Base-by-base conservation (phyloP, 2,113 vertebrate species). In the Acanthochromis polyacanthus region DNA sequence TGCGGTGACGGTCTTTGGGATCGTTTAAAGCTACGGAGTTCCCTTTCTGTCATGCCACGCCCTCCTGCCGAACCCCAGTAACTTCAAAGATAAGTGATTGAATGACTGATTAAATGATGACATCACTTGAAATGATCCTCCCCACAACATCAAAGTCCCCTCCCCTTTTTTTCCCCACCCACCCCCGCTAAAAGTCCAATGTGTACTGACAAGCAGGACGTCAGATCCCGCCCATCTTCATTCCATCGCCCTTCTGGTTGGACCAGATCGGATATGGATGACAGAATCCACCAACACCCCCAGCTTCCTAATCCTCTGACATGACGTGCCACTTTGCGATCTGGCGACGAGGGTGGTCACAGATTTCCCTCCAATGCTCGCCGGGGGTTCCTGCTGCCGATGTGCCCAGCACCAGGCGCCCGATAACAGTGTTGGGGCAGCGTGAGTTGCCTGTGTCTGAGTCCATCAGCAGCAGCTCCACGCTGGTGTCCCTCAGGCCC, bases 321-420 rank as follows among this genome's bases (percentile, higher is more conserved):
- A 99, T 87, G 85, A 90, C 93, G 15, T 99, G 98, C 98, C 98
- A 99, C 89, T 99, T 99, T 78, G 98, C 98, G 58, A 99, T 99
- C 87, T 99, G 98, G 88, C 98, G 96, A 83, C 98, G 96, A 12
- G 98, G 98, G 64, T 97, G 98, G 89, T 99, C 97, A 50, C 97
- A 98, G 78, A 99, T 99, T 92, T 99, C 98, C 55, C 97, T 97
- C 98, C 98, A 99, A 90, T 99, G 98, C 82, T 99, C 97, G 4
- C 98, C 97, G 0, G 96, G 92, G 6, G 95, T 96, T 80, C 97
- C 97, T 68, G 96, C 95, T 5, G 94, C 95, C 0, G 95, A 89
- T 4, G 96, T 95, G 65, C 96, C 97, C 73, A 99, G 86, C 45
- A 96, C 93, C 91, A 99, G 94, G 60, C 94, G 92, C 22, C 98